Evolutionary conservation across 2,113 vertebrate species (phyloP), one percentile per base, ranked within the genome.

Genomic region (Cichladusa arquata): DNA sequence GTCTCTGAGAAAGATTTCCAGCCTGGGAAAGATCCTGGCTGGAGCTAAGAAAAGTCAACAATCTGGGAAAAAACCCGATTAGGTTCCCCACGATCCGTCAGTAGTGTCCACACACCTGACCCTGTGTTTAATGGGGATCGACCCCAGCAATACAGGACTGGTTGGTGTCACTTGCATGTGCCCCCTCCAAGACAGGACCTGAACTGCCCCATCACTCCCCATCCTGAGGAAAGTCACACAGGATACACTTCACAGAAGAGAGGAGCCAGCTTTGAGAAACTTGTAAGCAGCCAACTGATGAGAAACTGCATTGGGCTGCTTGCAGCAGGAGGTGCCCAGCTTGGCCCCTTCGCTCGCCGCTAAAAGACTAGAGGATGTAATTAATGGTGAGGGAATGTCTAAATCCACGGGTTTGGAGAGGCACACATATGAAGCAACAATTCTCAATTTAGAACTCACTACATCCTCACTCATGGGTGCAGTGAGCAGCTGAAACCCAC

Each of bases 371-470:
- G 85, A 90, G 88, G 88, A 93, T 95, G 79, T 88, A 93, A 93
- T 93, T 90, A 91, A 78, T 34, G 79, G 94, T 97, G 94, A 97
- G 85, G 71, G 90, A 97, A 95, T 69, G 82, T 95, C 95, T 96
- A 86, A 83, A 88, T 45, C 88, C 44, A 44, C 0, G 2, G 50
- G 18, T 78, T 58, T 91, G 78, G 81, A 93, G 80, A 90, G 60
- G 61, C 60, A 34, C 1, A 3, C 4, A 0, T 19, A 65, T 74
- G 88, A 95, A 94, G 69, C 56, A 88, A 86, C 6, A 0, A 64
- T 26, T 84, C 93, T 77, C 4, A 0, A 87, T 82, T 94, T 92
- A 94, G 94, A 88, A 81, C 42, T 72, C 14, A 1, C 42, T 45
- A 53, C 58, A 29, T 48, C n/a, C 70, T 91, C 15, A 2, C 50